A percentile compares a stretch with the other conserved stretches of the same genome.
Conservation (phyloP, 2,113 vertebrate genomes). For the Laticauda laticaudata region DNA sequence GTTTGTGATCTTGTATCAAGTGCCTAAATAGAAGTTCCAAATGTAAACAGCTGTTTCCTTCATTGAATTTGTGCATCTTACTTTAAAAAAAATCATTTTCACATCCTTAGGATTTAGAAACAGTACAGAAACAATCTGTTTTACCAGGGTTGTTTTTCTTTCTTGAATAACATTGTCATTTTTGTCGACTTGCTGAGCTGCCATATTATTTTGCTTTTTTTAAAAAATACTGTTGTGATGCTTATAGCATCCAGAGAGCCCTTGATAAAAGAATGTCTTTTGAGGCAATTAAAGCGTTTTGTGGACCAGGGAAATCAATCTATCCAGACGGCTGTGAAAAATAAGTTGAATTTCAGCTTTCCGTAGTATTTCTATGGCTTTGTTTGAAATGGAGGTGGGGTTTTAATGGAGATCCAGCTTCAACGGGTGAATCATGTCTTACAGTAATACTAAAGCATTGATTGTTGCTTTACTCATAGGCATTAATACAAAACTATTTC, state of each 20-base stretch:
- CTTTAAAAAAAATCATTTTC: background rate
- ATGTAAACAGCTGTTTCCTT: background rate
- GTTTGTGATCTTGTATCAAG: background rate
- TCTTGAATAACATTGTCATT: background rate
- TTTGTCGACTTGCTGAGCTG: conserved; percentile 51
- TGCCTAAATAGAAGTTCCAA: background rate
- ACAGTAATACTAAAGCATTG: conserved; percentile 72
- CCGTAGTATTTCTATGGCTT: conserved; percentile 49
- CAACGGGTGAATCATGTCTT: conserved; percentile 66
- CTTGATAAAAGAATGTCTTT: conserved; percentile 31
- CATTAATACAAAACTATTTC: conserved; percentile 76
- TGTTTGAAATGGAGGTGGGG: conserved; percentile 41
- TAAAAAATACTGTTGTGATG: conserved; percentile 22
- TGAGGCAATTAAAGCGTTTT: conserved; percentile 32
- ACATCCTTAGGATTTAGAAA: background rate
- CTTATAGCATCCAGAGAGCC: conserved; percentile 44
- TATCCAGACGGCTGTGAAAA: conserved; percentile 44
- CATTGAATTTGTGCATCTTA: background rate
- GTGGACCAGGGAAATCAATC: conserved; percentile 34
- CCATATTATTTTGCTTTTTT: conserved; percentile 56
- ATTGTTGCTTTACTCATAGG: conserved; percentile 77
- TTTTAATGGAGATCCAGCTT: conserved; percentile 51
- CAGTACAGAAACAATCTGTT: conserved; percentile 8
- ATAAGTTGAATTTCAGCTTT: conserved; percentile 37
- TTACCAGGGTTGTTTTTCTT: background rate